Percentiles rank a stretch among this genome's conserved stretches.
Conservation (phyloP, 2,797 vertebrate genomes). For the Salarias fasciatus region DNA sequence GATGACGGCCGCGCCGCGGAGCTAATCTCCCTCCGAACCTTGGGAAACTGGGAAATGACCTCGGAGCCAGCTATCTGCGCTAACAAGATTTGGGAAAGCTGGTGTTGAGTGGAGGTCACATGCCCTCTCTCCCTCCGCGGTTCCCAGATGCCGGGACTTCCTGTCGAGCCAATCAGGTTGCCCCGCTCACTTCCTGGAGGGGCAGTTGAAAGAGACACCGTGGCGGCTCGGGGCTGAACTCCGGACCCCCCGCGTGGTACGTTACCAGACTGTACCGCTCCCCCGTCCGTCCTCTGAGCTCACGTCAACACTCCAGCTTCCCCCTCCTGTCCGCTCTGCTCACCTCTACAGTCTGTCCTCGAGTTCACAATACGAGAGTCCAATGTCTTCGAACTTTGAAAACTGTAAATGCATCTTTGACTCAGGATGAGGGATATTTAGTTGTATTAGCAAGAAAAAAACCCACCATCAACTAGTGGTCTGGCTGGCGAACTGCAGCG, state of each 20-base stretch:
- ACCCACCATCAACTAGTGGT: too few relatives aligned
- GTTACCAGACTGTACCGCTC: constrained; percentile 39
- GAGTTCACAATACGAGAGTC: too few relatives aligned
- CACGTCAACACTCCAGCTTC: constrained; percentile 10
- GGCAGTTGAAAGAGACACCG: constrained; percentile 55
- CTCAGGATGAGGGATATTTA: too few relatives aligned
- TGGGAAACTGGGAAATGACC: constrained; percentile 79
- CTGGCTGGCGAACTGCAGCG: too few relatives aligned
- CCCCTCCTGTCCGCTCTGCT: constrained; percentile 7
- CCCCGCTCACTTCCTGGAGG: constrained; percentile 40
- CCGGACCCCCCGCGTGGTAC: constrained; percentile 15
- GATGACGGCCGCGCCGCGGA: constrained; percentile 67
- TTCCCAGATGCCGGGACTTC: constrained; percentile 77
- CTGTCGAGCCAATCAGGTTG: constrained; percentile 55
- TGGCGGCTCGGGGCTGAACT: constrained; percentile 39
- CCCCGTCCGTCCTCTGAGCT: too few relatives aligned
- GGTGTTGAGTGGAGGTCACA: constrained; percentile 82
- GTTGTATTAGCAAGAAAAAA: too few relatives aligned
- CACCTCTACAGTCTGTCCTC: too few relatives aligned
- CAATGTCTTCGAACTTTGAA: too few relatives aligned
- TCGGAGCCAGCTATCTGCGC: constrained; percentile 75
- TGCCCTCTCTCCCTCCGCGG: constrained; percentile 74
- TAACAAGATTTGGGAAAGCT: constrained; percentile 85
- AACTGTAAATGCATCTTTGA: too few relatives aligned
- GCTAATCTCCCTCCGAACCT: constrained; percentile 78